Base-by-base conservation (phyloP, 1,140 invertebrate species). In the Leguminivora glycinivorella region DNA sequence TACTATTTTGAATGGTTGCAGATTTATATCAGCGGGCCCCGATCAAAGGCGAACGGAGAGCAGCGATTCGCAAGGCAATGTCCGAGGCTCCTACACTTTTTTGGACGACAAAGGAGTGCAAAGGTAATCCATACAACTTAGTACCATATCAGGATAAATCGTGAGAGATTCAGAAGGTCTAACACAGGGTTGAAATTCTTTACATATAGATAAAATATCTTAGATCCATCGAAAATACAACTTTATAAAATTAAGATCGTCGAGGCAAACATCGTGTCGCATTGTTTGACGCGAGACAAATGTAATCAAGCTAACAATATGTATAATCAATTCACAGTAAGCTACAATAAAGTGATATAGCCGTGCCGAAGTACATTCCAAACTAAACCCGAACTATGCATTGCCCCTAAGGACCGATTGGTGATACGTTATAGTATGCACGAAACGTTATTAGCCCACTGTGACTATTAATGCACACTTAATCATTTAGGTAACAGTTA, bases 51-150 rank as follows among this genome's bases (percentile, higher is more conserved):
- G 95, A 56, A 94, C 95, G 2, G 95, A 96, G 86, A 93, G 93
- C 63, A 95, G 95, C 72, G 95, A 95, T 74, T 90, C 94, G 0
- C 93, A 92, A 56, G 95, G 95, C 10, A 93, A 95, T 71, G 94
- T 95, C 0, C 85, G 94, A 68, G 95, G 95, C 34, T 95, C 95
- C 0, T 96, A 96, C 84, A 95, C 95, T 4, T 96, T 95, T 80
- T 83, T 95, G 14, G 95, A 95, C 79, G 95, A 95, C 77, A 95
- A 95, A 91, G 95, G 95, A 1, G 93, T 94, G 22, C 95, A 95
- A 88, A 93, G 92, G 91, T 91, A 83, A 72, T 34, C 0, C 4
- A 47, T 47, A 19, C 43, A 43, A 43, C 31, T 9, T 6, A 10
- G 31, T 34, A 34, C 9, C 4, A 1, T 34, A 34, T 34, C 31